Conservation (phyloP, 2,797 vertebrate genomes). For the Chiroxiphia lanceolata region DNA sequence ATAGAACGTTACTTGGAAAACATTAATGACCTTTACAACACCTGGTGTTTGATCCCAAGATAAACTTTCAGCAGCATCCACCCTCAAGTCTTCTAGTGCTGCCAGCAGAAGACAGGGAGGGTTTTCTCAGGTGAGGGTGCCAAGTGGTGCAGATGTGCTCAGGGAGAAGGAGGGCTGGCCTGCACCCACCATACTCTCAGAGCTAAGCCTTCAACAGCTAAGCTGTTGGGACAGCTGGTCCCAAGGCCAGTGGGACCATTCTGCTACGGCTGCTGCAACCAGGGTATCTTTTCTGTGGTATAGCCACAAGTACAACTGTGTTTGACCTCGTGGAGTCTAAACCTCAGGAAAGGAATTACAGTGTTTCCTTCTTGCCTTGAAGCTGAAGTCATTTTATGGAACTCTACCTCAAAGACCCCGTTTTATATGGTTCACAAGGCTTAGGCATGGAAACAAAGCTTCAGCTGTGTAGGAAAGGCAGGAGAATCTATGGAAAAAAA, state of each 20-base stretch:
- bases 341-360: not conserved
- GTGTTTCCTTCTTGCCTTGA: not conserved
- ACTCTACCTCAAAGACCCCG: not conserved
- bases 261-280: rapidly evolving
- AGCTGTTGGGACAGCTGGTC: not conserved
- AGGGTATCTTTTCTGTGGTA: not conserved
- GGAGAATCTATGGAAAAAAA: not conserved
- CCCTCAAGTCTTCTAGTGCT: not conserved
- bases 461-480: not conserved
- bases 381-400: not conserved
- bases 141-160: not conserved
- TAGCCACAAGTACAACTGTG: not conserved
- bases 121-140: not conserved
- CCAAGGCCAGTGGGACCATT: not conserved
- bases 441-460: not conserved
- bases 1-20: slow-evolving; percentile 47
- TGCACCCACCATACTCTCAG: not conserved
- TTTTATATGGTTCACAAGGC: not conserved
- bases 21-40: slow-evolving; percentile 58
- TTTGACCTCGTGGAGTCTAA: not conserved
- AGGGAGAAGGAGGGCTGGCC: not conserved
- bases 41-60: slow-evolving; percentile 42
- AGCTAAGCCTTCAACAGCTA: not conserved
- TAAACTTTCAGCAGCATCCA: slow-evolving; percentile 17
- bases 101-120: slow-evolving; percentile 13